These are phyloP conservation scores for Bugula neritina DNA, from an alignment of 2,888 invertebrate genomes.

Conservation along the genomic window DNA sequence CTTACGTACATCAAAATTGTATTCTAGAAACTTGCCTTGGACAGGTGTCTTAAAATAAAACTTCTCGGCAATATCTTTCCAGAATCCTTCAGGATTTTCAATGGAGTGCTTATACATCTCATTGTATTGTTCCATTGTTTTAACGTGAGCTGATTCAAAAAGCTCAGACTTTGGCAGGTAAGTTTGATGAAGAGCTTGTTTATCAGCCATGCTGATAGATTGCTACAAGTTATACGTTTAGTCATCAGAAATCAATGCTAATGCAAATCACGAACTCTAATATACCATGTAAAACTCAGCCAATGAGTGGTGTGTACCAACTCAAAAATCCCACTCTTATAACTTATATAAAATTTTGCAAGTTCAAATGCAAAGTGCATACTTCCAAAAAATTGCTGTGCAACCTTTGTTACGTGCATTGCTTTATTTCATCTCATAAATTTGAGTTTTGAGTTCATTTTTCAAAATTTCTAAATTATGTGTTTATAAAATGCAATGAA, in stretches of 20 bases:
- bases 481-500: too few species aligned
- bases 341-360: too few species aligned
- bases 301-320: too few species aligned
- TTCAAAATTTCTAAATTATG: too few species aligned
- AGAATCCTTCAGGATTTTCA: conserved; percentile 81
- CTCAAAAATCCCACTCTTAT: too few species aligned
- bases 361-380: too few species aligned
- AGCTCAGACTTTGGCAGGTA: neutral
- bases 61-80: conserved; percentile 85
- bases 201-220: conserved; percentile 11
- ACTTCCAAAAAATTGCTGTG: too few species aligned
- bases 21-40: conserved; percentile 71
- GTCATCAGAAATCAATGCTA: neutral
- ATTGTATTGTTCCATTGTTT: conserved; percentile 69
- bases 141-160: conserved; percentile 57
- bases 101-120: conserved; percentile 79
- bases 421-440: too few species aligned
- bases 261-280: too few species aligned
- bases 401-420: too few species aligned
- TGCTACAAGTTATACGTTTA: neutral
- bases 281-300: too few species aligned
- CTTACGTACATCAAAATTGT: conserved; percentile 80
- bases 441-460: too few species aligned
- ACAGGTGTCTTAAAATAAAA: conserved; percentile 76
- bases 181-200: conserved; percentile 6